Evolutionary conservation across 2,797 vertebrate species (phyloP), one percentile per base, ranked within the genome.

Genomic region (Rhincodon typus): DNA sequence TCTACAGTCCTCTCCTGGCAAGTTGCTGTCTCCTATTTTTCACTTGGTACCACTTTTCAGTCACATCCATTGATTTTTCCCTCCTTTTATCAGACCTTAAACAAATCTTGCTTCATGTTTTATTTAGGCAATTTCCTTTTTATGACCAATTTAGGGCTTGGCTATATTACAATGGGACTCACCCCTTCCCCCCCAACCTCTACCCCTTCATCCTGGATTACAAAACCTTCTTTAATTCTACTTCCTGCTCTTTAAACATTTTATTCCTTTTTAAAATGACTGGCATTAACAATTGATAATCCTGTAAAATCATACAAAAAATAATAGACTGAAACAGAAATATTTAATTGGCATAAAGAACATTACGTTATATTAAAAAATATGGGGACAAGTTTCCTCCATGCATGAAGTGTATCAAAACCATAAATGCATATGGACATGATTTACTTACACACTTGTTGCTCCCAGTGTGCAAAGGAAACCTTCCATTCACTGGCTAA

Each of bases 51-150:
- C 27, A 38, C 34, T 46, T 70, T 42, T 69, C 90, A 94, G 91
- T 94, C 91, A 94, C 69, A 42, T 94, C 91, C 66, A 25, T 38
- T n/a, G 19, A 91, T 91, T 90, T 57, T 66, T 91, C 21, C 34
- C 57, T 91, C 88, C 15, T n/a, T 66, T 66, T 84, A 7, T 34
- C 34, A 12, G 72, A 21, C 38, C n/a, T 53, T 38, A 42, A 93
- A 38, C 57, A 42, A 21, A 19, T 30, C 62, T 42, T 69, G 4
- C 3, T 93, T 91, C 34, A 13, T 88, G 50, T 30, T 30, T 30
- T 69, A 27, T 57, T 94, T 12, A 94, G 91, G 66, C 57, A 94
- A 94, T 69, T 69, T 94, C 91, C 66, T 38, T 42, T 42, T 42
- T 42, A 25, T 42, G 38, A 66, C 67, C 66, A 94, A 23, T 17